Evolutionary conservation across 2,888 invertebrate species (phyloP), one percentile per base, ranked within the genome.

Genomic region (Uloborus plumipes): DNA sequence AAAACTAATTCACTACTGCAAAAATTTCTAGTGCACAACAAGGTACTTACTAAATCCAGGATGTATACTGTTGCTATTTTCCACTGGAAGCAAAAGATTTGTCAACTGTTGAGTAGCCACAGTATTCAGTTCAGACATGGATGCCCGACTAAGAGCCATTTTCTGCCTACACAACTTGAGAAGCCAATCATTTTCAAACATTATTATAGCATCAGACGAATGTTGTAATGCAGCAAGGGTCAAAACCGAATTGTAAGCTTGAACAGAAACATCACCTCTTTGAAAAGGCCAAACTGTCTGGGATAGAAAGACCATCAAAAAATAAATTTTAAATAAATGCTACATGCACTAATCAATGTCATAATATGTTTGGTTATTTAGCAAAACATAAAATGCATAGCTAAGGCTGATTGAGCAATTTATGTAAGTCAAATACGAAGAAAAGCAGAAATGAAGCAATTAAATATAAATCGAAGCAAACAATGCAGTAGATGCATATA

Each of bases 211-310:
- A 85, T 90, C 90, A 0, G 88, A 86, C 18, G 86, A 87, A 74
- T 88, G 87, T 75, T 89, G 89, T 18, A 90, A 86, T 74, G 89
- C 88, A 2, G 89, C 87, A 22, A 89, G 85, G 1, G 89, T 89
- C 73, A 90, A 86, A 62, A 89, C 85, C 14, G 89, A 88, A 85
- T 90, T 90, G 85, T 90, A 90, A 82, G 89, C 89, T 87, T 90
- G 90, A 9, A 90, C 89, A 49, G 89, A 89, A 15, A 90, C 89
- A 84, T 90, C 90, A 26, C 90, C 90, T 20, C 87, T 88, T 50
- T 86, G 86, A 82, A 89, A 89, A 0, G 90, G 90, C 88, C 89
- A 89, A 15, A 90, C 88, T 11, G 88, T 89, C 84, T 88, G 87
- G 26, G 88, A 87, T 31, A 86, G n/a, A 16, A 66, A 15, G 39